Evolutionary conservation across 2,113 vertebrate genomes (phyloP).

Genomic region (Colaptes auratus): DNA sequence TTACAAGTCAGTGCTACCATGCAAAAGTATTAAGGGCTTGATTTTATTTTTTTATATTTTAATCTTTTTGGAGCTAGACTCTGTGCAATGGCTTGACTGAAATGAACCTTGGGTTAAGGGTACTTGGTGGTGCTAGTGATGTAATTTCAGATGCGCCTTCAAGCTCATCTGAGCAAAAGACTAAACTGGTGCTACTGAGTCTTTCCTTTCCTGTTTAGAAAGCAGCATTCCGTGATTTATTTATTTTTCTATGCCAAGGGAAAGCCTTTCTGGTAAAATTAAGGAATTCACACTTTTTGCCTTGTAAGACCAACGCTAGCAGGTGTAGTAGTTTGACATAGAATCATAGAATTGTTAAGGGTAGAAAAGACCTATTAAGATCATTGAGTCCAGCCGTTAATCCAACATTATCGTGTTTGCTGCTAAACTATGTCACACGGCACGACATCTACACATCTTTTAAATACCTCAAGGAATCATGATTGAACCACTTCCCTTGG

Average conservation of each 20-base stretch:
- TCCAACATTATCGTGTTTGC: too few relatives aligned
- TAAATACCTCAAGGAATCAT: too few relatives aligned
- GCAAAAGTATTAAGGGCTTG: constrained; percentile 53
- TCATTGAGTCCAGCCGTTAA: too few relatives aligned
- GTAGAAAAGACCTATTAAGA: too few relatives aligned
- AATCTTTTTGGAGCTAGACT: constrained; percentile 14
- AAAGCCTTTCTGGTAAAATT: not conserved
- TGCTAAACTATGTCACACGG: too few relatives aligned
- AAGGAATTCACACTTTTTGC: not conserved
- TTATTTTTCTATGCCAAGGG: not conserved
- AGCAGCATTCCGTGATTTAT: not conserved
- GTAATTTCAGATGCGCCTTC: not conserved
- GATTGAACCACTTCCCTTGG: too few relatives aligned
- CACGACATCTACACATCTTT: too few relatives aligned
- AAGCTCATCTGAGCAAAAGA: not conserved
- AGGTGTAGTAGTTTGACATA: not conserved
- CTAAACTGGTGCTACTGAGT: not conserved
- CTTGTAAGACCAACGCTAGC: not conserved
- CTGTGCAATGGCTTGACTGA: not conserved
- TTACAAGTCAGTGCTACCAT: constrained; percentile 44
- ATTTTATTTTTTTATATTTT: not conserved
- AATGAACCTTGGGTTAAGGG: constrained; percentile 5
- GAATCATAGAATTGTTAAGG: too few relatives aligned
- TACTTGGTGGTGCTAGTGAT: not conserved
- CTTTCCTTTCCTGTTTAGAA: not conserved